Conservation (phyloP, 2,888 invertebrate species). For the Xylota sylvarum region DNA sequence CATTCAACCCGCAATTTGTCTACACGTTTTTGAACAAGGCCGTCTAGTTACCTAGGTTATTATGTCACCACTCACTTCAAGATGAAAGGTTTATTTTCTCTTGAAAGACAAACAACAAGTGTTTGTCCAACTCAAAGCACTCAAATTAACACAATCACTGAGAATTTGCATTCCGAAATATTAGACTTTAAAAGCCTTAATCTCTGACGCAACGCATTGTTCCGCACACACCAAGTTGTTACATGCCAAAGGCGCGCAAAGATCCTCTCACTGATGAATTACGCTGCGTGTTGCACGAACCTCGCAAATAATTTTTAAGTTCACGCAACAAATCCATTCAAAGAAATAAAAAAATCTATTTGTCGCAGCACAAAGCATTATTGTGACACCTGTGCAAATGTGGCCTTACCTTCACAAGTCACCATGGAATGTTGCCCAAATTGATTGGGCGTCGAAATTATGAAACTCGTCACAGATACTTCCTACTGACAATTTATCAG, state of each 20-base stretch:
- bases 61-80: not conserved
- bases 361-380: conserved; percentile 18
- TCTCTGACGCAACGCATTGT: conserved; percentile 4
- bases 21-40: too few relatives aligned
- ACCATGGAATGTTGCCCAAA: not conserved
- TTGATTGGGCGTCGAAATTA: not conserved
- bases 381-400: conserved; percentile 16
- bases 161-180: conserved; percentile 1
- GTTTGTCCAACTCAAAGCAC: too few relatives aligned
- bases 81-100: not conserved
- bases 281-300: conserved; percentile 66
- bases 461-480: not conserved
- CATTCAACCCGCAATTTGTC: too few relatives aligned
- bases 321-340: conserved; percentile 51
- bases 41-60: too few relatives aligned
- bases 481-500: not conserved
- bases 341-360: not conserved
- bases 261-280: conserved; percentile 43
- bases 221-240: conserved; percentile 20
- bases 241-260: not conserved
- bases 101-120: too few relatives aligned
- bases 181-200: conserved; percentile 1
- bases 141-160: not conserved
- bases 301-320: conserved; percentile 18
- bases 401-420: not conserved